Base-by-base conservation (phyloP, 1,140 invertebrate genomes). In the Acromyrmex echinatior region DNA sequence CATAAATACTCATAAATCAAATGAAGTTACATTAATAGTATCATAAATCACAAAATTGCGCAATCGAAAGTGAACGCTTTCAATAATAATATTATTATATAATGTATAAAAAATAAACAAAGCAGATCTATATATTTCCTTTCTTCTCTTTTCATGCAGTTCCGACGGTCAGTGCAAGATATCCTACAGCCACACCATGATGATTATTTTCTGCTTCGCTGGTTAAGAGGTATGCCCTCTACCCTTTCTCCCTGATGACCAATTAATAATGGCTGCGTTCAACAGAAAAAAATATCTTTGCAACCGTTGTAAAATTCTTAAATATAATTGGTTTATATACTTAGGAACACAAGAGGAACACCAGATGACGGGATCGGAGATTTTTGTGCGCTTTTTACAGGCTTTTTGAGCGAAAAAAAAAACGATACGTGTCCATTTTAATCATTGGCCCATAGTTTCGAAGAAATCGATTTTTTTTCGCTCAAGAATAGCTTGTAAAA, bases 191-290 rank as follows among this genome's bases (percentile, higher is more conserved):
- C 97, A 2, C 96, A 97, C 81, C 97, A 98, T 89, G 97, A 98
- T 94, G 98, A 98, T 92, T 96, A 97, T 87, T 98, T 97, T 94
- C 95, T 98, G 21, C 92, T 98, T 3, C 96, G 98, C 88, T 98
- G 98, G 98, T 95, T 98, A 0, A 95, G 97, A 96, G 98, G 98
- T 98, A 96, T 96, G 81, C 3, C 1, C 5, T 14, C 14, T 6
- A 4, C 39, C 35, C 1, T 21, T 0, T 6, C 14, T 7, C 1
- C 39, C 21, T 87, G n/a, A 84, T 63, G 70, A 80, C 5, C 3
- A 53, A 62, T 81, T 71, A 45, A 28, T 76, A 39, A 45, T 45
- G 39, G 39, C 9, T 45, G 39, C 39, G 10, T 45, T 45, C 9
- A 45, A 10, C 2, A 45, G 35, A 45, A 45, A 45, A 12, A 45